Conservation (phyloP, 2,113 vertebrate genomes). For the Sitta europaea region DNA sequence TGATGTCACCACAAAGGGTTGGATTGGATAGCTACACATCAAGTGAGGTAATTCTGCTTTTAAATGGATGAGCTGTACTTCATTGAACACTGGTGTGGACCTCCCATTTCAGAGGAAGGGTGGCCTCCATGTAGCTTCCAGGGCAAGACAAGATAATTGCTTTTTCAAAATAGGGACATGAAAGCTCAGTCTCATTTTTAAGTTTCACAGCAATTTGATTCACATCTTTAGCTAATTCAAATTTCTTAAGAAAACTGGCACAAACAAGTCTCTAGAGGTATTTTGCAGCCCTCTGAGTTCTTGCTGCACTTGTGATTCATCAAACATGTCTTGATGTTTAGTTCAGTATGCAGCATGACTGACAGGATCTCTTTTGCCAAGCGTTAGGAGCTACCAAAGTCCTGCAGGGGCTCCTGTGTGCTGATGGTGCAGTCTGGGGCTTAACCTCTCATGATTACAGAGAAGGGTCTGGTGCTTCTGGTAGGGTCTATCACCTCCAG, state of each 20-base stretch:
- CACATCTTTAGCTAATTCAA: neutral
- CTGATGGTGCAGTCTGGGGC: rapidly evolving
- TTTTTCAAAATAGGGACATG: neutral
- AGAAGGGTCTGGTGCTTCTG: neutral
- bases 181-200: neutral
- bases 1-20: neutral
- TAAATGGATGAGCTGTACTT: neutral
- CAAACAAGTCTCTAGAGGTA: neutral
- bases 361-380: neutral
- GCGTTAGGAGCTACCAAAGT: neutral
- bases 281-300: neutral
- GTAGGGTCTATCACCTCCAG: neutral
- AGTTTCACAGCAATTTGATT: neutral
- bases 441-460: neutral
- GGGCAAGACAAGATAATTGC: neutral
- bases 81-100: neutral
- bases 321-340: neutral
- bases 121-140: neutral
- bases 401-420: rapidly evolving
- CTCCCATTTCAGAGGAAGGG: neutral
- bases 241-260: neutral
- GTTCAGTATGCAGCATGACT: neutral
- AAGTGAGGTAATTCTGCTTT: neutral
- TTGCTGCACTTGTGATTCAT: neutral
- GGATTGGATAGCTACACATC: neutral